A percentile compares a stretch with the other conserved stretches of the same genome.
phyloP scores from a whole-genome alignment of 1,140 invertebrate genomes.

The Paraescarpia echinospica region DNA sequence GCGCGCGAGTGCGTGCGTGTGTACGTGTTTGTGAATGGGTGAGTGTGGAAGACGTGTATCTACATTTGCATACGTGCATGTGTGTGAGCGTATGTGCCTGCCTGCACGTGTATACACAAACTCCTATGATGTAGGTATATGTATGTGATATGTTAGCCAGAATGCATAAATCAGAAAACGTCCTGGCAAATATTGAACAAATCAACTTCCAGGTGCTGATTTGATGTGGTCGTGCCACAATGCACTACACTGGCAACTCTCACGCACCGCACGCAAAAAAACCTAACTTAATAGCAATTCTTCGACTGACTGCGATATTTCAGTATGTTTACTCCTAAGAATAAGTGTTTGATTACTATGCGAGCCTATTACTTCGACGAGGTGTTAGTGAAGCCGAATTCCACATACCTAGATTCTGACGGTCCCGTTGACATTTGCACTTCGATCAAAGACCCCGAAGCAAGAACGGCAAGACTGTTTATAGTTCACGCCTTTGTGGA shows the following conservation, averaged over 20 bases:
- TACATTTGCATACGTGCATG: neutral
- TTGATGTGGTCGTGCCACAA: neutral
- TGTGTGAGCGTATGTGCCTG: neutral
- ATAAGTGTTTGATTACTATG: neutral
- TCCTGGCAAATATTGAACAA: neutral
- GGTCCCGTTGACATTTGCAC: neutral
- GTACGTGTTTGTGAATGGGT: too few relatives aligned
- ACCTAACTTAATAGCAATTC: neutral
- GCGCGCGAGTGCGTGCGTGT: too few relatives aligned
- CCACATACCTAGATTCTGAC: neutral
- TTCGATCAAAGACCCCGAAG: neutral
- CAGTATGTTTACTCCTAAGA: neutral
- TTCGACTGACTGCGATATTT: neutral
- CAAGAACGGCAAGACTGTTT: too few relatives aligned
- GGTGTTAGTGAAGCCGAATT: neutral
- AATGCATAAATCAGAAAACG: neutral
- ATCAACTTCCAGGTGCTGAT: neutral
- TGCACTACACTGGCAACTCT: neutral
- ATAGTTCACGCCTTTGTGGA: too few relatives aligned
- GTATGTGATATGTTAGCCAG: neutral
- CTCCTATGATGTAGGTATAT: neutral
- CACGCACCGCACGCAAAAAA: too few relatives aligned
- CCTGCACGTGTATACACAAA: too few relatives aligned
- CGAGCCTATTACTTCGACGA: neutral
- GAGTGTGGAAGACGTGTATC: neutral